These are phyloP conservation scores for Mesembrinibis cayennensis DNA, from an alignment of 2,113 vertebrate genomes.

Conservation along the genomic window DNA sequence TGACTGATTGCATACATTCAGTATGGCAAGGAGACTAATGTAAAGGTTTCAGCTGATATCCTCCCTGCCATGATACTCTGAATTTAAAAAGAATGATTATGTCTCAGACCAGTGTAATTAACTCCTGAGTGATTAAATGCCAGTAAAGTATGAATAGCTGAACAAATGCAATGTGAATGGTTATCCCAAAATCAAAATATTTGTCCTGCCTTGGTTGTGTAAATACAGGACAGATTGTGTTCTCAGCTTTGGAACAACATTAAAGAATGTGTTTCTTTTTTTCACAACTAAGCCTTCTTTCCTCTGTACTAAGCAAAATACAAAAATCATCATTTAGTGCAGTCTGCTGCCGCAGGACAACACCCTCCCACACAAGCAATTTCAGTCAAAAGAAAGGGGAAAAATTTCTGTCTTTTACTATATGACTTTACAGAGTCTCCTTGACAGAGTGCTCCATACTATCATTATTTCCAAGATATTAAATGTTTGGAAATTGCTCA, in stretches of 20 bases:
- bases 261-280: background rate
- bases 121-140: background rate
- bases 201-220: background rate
- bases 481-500: background rate
- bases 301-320: background rate
- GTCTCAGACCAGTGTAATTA: background rate
- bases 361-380: background rate
- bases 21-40: background rate
- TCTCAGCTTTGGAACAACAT: background rate
- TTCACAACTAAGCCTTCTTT: background rate
- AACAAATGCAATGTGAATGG: background rate
- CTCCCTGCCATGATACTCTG: background rate
- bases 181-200: background rate
- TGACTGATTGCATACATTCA: background rate
- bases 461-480: background rate
- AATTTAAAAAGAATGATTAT: background rate
- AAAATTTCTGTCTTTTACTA: background rate
- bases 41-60: background rate
- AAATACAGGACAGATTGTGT: background rate
- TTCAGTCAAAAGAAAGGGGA: background rate
- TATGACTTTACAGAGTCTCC: background rate
- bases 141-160: background rate
- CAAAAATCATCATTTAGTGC: background rate
- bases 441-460: background rate
- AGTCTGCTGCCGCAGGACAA: background rate